Base-by-base conservation (phyloP, 1,140 invertebrate genomes). In the Drosophila repleta region DNA sequence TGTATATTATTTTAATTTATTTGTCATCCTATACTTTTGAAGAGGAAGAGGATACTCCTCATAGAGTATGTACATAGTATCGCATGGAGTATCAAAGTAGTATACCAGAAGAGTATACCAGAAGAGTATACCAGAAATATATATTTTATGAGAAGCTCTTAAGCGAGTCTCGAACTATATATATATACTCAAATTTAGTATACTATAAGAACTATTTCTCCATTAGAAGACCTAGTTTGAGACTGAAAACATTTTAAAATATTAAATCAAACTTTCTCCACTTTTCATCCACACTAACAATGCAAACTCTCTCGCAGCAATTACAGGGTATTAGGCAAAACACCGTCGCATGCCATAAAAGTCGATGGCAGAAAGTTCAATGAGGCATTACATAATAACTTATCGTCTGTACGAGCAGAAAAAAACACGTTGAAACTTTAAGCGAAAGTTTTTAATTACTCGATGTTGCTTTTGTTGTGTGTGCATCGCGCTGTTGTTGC, bases 361-460 rank as follows among this genome's bases (percentile, higher is more conserved):
- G 53, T 48, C 29, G 39, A 18, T 49, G 15, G n/a, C 58, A 64
- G 62, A 70, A 82, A 72, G 60, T 64, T 55, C 49, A 43, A 63
- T 60, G 21, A 63, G 62, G 62, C 74, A 74, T 63, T 74, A 53
- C 69, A 75, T 56, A 77, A 81, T 71, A 81, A 78, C 82, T 87
- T 75, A 71, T 78, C 61, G 65, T 68, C 64, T 62, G 32, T 29
- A 8, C 6, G n/a, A 24, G 21, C 2, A 3, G 21, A 66, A 73
- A 66, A 73, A 70, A 76, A 52, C 43, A 57, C 43, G 63, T 39
- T 20, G 49, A 62, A 85, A 85, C 65, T 87, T 78, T 78, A 75
- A 62, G 63, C 29, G 35, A 87, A 77, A 85, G 78, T 87, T 85
- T 82, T 82, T 85, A 87, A 85, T 85, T 87, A 78, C 82, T 87